These are phyloP conservation scores for Zelostemma sp. DNA, from an alignment of 1,140 invertebrate species.

Conservation along the genomic window DNA sequence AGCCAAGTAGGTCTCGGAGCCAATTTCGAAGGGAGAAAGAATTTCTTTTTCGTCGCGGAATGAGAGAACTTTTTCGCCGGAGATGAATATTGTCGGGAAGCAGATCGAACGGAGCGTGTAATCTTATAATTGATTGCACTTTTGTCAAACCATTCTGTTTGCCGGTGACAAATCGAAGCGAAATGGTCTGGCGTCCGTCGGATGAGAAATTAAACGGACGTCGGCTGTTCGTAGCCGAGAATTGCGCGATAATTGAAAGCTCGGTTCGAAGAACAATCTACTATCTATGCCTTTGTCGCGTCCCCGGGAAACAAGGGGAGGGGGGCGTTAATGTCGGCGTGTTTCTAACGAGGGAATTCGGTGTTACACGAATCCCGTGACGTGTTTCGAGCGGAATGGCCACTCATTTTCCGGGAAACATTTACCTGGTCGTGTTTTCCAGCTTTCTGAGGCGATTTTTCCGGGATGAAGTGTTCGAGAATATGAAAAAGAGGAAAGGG, in stretches of 20 bases:
- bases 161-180: conserved; percentile 50
- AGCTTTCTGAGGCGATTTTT: too few species aligned
- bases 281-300: conserved; percentile 34
- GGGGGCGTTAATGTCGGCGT: conserved; percentile 38
- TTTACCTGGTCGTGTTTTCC: not conserved
- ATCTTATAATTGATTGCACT: conserved; percentile 51
- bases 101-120: conserved; percentile 34
- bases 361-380: conserved; percentile 28
- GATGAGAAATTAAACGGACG: conserved; percentile 49
- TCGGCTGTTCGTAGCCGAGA: conserved; percentile 42
- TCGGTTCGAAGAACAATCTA: conserved; percentile 24
- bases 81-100: conserved; percentile 3
- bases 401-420: too few species aligned
- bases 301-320: conserved; percentile 27
- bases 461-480: too few species aligned
- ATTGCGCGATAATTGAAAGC: conserved; percentile 54
- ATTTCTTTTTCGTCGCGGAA: too few species aligned
- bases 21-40: conserved; percentile 10
- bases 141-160: conserved; percentile 48
- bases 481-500: too few species aligned
- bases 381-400: conserved; percentile 31
- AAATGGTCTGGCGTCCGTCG: conserved; percentile 43
- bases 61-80: too few species aligned
- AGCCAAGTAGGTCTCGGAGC: conserved; percentile 23
- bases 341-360: conserved; percentile 31